phyloP scores from a whole-genome alignment of 1,140 invertebrate species.

The Bombus sylvicola region DNA sequence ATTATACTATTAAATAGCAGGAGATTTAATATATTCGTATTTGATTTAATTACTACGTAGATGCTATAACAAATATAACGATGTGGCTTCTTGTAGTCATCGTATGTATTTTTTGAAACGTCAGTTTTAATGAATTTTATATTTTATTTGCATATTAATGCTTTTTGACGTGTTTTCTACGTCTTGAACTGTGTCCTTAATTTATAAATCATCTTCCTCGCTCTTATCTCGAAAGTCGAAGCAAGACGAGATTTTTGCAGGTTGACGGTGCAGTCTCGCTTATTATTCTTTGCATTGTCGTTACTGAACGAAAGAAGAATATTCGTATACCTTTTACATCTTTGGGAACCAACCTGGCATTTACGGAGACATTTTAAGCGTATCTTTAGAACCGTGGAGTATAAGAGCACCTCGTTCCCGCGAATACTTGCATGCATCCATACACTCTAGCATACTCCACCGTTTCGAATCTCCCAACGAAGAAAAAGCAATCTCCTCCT shows the following conservation, averaged over 20 bases:
- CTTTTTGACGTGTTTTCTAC: too few relatives aligned
- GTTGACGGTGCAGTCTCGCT: background rate
- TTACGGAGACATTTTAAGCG: constrained; percentile 46
- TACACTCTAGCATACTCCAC: background rate
- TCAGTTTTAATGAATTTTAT: too few relatives aligned
- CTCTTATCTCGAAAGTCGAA: constrained; percentile 4
- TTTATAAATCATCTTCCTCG: background rate
- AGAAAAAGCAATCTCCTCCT: background rate
- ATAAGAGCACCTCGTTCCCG: constrained; percentile 46
- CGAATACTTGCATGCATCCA: constrained; percentile 21
- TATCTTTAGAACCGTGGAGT: constrained; percentile 29
- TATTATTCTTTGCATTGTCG: constrained; percentile 38
- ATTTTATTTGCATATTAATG: too few relatives aligned
- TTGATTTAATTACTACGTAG: too few relatives aligned
- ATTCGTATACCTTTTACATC: constrained; percentile 54
- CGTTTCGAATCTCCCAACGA: background rate
- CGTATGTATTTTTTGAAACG: too few relatives aligned
- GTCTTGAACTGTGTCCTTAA: background rate
- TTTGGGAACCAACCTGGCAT: constrained; percentile 41
- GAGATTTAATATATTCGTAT: too few relatives aligned
- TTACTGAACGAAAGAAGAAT: constrained; percentile 36
- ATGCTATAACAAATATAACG: too few relatives aligned
- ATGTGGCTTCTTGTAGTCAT: too few relatives aligned
- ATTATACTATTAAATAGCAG: too few relatives aligned
- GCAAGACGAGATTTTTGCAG: constrained; percentile 49